Conservation (phyloP, 1,140 invertebrate genomes). For the Drosophila simulans region DNA sequence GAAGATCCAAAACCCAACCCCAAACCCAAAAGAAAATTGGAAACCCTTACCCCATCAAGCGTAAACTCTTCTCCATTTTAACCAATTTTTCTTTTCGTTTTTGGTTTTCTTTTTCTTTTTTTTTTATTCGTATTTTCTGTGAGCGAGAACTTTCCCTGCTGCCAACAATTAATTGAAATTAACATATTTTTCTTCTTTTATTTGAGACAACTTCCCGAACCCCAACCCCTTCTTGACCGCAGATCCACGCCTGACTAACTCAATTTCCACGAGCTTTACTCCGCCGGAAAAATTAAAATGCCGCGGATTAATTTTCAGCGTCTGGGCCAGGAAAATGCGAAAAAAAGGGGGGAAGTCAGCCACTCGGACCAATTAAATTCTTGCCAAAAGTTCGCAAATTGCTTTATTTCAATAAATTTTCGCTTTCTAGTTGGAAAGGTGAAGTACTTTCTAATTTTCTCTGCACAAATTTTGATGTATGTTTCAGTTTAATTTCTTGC, state of each 20-base stretch:
- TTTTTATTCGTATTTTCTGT: slow-evolving; percentile 26
- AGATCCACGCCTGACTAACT: slow-evolving; percentile 19
- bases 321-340: not conserved
- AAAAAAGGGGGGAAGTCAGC: slow-evolving; percentile 11
- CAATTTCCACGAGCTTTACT: slow-evolving; percentile 28
- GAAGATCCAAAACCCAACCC: not conserved
- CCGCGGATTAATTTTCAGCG: slow-evolving; percentile 29
- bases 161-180: slow-evolving; percentile 81
- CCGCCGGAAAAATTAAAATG: not conserved
- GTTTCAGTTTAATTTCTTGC: too few species aligned
- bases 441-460: slow-evolving; percentile 18
- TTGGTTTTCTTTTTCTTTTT: slow-evolving; percentile 34
- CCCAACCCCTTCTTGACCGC: not conserved
- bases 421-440: not conserved
- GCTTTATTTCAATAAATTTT: slow-evolving; percentile 41
- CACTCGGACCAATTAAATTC: slow-evolving; percentile 43
- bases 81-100: slow-evolving; percentile 31
- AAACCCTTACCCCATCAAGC: slow-evolving; percentile 22
- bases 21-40: not conserved
- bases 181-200: slow-evolving; percentile 77
- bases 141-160: slow-evolving; percentile 30
- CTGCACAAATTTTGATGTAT: too few species aligned
- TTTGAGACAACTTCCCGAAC: slow-evolving; percentile 57
- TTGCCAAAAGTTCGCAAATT: slow-evolving; percentile 48
- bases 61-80: slow-evolving; percentile 29